Evolutionary conservation across 1,140 invertebrate genomes (phyloP).

Genomic region (Polyergus mexicanus): DNA sequence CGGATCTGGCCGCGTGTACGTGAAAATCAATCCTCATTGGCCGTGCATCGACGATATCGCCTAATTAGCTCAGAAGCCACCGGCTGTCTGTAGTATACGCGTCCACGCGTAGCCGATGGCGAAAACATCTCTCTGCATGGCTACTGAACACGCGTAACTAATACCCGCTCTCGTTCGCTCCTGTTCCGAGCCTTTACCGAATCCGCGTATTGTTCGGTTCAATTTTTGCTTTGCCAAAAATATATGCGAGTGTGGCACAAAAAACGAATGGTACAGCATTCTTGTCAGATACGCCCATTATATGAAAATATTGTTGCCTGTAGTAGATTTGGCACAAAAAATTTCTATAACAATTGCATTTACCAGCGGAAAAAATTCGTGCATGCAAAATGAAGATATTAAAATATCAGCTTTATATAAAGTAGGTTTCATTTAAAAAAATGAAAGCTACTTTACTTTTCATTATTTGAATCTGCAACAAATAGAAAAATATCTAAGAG

Average conservation of each 20-base stretch:
- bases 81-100: slow-evolving; percentile 55
- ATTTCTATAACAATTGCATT: neutral
- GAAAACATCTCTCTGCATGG: slow-evolving; percentile 46
- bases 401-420: neutral
- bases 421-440: neutral
- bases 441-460: neutral
- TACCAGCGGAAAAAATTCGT: neutral
- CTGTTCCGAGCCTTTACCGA: neutral
- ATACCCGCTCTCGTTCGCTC: slow-evolving; percentile 2
- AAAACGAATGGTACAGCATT: neutral
- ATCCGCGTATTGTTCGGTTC: neutral
- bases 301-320: neutral
- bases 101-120: slow-evolving; percentile 11
- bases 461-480: neutral
- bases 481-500: neutral
- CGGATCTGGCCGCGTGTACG: slow-evolving; percentile 64
- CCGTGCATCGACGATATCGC: slow-evolving; percentile 67
- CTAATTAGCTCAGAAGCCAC: slow-evolving; percentile 73
- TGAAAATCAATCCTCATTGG: slow-evolving; percentile 73
- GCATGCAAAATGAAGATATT: neutral
- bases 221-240: slow-evolving; percentile 33
- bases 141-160: neutral
- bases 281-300: slow-evolving; percentile 3
- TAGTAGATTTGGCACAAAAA: neutral
- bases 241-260: neutral